A percentile compares a stretch with the other conserved stretches of the same genome.
Evolutionary conservation across 2,113 vertebrate species (phyloP).

Genomic region (Pseudorasbora parva): DNA sequence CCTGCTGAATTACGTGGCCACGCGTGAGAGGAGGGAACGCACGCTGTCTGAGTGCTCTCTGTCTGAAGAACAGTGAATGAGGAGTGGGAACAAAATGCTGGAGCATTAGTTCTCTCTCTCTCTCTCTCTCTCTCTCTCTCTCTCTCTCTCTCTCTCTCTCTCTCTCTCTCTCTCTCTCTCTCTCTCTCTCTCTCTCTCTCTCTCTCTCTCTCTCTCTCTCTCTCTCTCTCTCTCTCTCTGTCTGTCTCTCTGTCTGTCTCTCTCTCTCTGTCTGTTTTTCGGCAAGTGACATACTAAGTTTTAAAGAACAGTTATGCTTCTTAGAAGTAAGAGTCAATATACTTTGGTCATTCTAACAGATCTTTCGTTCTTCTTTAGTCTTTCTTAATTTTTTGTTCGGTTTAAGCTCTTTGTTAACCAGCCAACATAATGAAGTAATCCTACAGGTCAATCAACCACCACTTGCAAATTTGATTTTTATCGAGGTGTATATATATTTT

Average conservation of each 20-base stretch:
- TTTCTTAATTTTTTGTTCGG: neutral
- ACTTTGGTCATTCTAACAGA: neutral
- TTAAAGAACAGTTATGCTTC: neutral
- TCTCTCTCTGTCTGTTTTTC: neutral
- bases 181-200: no score
- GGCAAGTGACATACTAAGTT: neutral
- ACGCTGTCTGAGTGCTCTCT: constrained; percentile 47
- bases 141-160: no score
- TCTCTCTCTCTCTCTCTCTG: no score
- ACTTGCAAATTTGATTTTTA: neutral
- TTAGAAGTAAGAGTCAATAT: neutral
- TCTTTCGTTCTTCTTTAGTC: neutral
- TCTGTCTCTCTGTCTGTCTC: no score
- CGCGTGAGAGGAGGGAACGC: constrained; percentile 56
- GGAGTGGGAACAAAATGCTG: neutral
- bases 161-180: no score
- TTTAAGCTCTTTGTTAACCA: neutral
- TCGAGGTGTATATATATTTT: neutral
- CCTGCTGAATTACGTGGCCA: constrained; percentile 83
- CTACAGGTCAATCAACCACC: neutral
- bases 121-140: no score
- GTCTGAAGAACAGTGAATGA: constrained; percentile 43
- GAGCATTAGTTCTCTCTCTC: no score
- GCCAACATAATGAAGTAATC: neutral
- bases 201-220: no score